Conservation (phyloP, 2,888 invertebrate genomes). For the Nomada fucata region DNA sequence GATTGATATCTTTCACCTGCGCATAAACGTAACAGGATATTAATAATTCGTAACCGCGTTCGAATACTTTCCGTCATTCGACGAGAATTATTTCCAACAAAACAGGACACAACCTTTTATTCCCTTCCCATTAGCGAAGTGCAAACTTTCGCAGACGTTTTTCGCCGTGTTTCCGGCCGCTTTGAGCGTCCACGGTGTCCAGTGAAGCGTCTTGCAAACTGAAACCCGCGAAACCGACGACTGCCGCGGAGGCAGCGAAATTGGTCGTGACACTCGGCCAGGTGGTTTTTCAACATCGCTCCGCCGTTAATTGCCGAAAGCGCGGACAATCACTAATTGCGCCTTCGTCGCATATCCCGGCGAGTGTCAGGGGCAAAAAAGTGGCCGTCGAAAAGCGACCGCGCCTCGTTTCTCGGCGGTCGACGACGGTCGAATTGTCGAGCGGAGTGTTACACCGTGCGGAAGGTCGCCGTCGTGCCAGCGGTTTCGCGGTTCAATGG, state of each 20-base stretch:
- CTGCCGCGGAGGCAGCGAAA: slow-evolving; percentile 5
- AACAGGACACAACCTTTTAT: no score
- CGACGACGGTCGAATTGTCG: slow-evolving; percentile 60
- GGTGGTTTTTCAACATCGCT: slow-evolving; percentile 49
- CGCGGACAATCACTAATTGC: slow-evolving; percentile 60
- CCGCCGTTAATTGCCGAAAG: slow-evolving; percentile 51
- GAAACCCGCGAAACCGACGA: slow-evolving; percentile 28
- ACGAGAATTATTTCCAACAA: no score
- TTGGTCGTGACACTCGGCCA: slow-evolving; percentile 36
- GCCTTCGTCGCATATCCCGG: slow-evolving; percentile 32
- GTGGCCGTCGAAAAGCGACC: slow-evolving; percentile 31
- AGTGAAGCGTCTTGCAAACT: slow-evolving; percentile 16
- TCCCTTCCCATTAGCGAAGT: no score
- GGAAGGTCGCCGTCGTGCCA: slow-evolving; percentile 30
- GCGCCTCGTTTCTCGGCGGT: slow-evolving; percentile 47
- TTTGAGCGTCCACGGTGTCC: not conserved
- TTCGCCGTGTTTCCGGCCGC: not conserved
- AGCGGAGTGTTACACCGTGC: slow-evolving; percentile 38
- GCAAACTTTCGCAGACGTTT: not conserved
- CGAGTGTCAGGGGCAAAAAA: slow-evolving; percentile 40
- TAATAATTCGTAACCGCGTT: no score
- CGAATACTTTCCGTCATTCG: no score
- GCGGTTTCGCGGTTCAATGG: slow-evolving; percentile 54
- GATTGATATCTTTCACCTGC: no score
- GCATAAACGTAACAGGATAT: no score